phyloP scores from a whole-genome alignment of 2,113 vertebrate genomes.

The Eurypyga helias region DNA sequence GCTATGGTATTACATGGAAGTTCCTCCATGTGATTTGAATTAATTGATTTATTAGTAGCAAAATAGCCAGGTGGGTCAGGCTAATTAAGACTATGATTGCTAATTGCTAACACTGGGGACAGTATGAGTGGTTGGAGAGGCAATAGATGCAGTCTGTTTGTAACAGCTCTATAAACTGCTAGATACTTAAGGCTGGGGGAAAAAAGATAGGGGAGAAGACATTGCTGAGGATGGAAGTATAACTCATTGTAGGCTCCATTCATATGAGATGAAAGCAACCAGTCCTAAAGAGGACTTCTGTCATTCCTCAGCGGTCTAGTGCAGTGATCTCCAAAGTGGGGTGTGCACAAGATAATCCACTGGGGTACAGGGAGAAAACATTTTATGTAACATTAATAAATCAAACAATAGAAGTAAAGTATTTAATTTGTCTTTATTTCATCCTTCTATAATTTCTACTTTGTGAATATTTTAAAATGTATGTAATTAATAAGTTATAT shows the following conservation, averaged over 20 bases:
- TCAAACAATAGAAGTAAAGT: background rate
- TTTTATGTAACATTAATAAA: background rate
- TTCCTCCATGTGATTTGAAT: constrained; percentile 73
- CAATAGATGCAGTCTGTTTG: constrained; percentile 8
- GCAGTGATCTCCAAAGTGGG: background rate
- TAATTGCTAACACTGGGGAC: constrained; percentile 75
- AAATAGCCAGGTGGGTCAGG: constrained; percentile 76
- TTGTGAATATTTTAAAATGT: background rate
- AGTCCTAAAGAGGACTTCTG: background rate
- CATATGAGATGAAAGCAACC: background rate
- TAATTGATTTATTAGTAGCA: constrained; percentile 80
- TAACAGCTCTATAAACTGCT: constrained; percentile 12
- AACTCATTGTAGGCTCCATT: background rate
- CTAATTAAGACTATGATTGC: constrained; percentile 80
- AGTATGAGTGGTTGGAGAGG: constrained; percentile 46
- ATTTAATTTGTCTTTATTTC: background rate
- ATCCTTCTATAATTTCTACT: background rate
- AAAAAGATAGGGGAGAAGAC: background rate
- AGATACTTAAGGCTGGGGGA: background rate
- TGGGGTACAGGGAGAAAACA: background rate
- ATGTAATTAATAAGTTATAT: background rate
- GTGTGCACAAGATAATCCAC: background rate
- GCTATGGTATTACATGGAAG: constrained; percentile 51
- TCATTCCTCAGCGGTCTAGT: background rate
- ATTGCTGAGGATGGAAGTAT: background rate